phyloP scores from a whole-genome alignment of 2,113 vertebrate genomes.

The Alectura lathami region DNA sequence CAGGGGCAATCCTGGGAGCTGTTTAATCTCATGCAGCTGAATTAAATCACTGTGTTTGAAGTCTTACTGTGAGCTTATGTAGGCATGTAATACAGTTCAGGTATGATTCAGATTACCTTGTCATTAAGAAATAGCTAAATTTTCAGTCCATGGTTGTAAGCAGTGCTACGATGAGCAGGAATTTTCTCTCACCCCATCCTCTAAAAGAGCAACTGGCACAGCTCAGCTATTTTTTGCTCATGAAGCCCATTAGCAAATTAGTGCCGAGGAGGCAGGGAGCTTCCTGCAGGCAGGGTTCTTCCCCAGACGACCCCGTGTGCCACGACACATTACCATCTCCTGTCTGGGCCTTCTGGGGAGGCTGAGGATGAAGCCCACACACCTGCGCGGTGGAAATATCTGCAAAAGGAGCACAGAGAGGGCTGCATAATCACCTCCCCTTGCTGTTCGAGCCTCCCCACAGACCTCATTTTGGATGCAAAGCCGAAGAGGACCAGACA shows the following conservation, averaged over 20 bases:
- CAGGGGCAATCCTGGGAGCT: not conserved
- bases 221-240: not conserved
- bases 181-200: not conserved
- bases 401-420: not conserved
- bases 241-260: slow-evolving; percentile 33
- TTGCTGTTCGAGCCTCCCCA: not conserved
- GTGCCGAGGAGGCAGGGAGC: not conserved
- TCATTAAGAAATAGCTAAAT: not conserved
- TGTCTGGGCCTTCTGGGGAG: not conserved
- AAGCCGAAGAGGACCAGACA: not conserved
- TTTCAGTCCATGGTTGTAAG: fast-evolving
- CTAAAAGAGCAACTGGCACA: not conserved
- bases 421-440: not conserved
- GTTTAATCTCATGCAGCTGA: slow-evolving; percentile 41
- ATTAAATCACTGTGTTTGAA: slow-evolving; percentile 17
- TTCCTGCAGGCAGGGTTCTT: not conserved
- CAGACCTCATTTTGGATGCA: not conserved
- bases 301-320: not conserved
- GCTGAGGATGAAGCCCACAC: not conserved
- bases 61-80: not conserved
- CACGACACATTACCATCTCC: fast-evolving
- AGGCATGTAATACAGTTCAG: not conserved
- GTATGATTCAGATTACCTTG: not conserved
- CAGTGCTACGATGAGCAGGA: not conserved
- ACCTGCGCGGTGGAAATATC: not conserved